These are phyloP conservation scores for Drosophila vallismaia DNA, from an alignment of 2,888 invertebrate genomes.

Conservation along the genomic window DNA sequence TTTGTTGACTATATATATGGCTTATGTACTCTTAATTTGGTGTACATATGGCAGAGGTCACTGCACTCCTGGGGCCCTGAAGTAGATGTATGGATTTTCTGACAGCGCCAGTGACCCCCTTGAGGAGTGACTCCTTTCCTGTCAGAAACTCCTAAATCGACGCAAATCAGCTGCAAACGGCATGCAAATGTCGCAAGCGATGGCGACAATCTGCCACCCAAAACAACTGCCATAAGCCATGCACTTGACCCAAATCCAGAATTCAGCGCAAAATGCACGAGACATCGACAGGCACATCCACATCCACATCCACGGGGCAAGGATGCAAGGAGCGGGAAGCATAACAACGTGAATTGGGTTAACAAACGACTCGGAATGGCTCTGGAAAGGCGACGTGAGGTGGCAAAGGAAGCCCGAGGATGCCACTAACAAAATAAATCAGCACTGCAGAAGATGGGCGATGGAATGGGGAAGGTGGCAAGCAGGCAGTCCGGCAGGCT, in stretches of 20 bases:
- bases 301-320: neutral
- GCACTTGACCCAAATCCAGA: constrained; percentile 74
- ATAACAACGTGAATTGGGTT: constrained; percentile 69
- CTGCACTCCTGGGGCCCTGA: neutral
- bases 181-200: constrained; percentile 40
- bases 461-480: neutral
- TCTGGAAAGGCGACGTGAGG: constrained; percentile 12
- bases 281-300: constrained; percentile 43
- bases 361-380: constrained; percentile 62
- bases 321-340: constrained; percentile 5
- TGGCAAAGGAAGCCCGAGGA: constrained; percentile 19
- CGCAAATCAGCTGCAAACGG: constrained; percentile 35
- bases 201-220: constrained; percentile 23
- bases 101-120: constrained; percentile 7
- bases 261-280: constrained; percentile 65
- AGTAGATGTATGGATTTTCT: constrained; percentile 6
- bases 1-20: neutral
- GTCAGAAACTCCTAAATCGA: constrained; percentile 4
- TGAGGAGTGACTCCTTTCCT: neutral
- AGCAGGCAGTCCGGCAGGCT: constrained; percentile 3
- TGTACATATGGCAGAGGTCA: constrained; percentile 18
- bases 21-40: constrained; percentile 2
- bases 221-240: constrained; percentile 44
- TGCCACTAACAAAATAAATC: constrained; percentile 10
- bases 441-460: constrained; percentile 3